These are phyloP conservation scores for Bilobella aurantiaca DNA, from an alignment of 1,140 invertebrate species.

Conservation along the genomic window DNA sequence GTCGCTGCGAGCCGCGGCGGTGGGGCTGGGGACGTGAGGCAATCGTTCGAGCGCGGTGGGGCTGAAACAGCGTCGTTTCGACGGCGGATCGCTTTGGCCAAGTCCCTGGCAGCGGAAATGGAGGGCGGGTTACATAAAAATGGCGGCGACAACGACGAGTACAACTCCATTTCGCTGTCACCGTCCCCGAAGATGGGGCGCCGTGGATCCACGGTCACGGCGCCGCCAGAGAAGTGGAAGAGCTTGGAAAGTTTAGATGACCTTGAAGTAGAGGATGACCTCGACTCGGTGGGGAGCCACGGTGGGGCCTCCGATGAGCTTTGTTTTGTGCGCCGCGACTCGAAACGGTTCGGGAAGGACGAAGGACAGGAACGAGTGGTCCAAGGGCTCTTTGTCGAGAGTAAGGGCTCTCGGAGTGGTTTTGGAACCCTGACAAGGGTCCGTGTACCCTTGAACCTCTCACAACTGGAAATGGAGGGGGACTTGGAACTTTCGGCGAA, in stretches of 20 bases:
- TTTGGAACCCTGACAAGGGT: constrained; percentile 29
- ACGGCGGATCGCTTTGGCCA: constrained; percentile 18
- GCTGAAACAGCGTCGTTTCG: constrained; percentile 17
- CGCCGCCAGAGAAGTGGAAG: constrained; percentile 5
- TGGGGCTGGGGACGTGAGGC: too few relatives aligned
- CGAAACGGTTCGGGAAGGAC: constrained; percentile 30
- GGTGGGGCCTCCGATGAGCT: constrained; percentile 12
- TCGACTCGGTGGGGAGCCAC: constrained; percentile 20
- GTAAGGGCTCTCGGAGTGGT: constrained; percentile 29
- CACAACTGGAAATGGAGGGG: constrained; percentile 18
- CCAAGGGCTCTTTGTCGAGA: constrained; percentile 35
- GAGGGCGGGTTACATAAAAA: constrained; percentile 7
- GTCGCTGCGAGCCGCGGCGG: neutral
- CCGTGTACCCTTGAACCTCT: constrained; percentile 25
- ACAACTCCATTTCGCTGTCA: constrained; percentile 4
- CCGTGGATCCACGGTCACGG: neutral
- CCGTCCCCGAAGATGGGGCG: neutral
- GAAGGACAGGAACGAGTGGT: constrained; percentile 24
- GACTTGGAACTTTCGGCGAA: neutral
- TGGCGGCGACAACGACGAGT: constrained; percentile 11
- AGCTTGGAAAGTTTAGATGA: constrained; percentile 30
- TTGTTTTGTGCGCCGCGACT: constrained; percentile 30
- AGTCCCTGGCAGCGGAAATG: neutral
- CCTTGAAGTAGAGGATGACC: constrained; percentile 28
- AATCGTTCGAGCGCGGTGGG: constrained; percentile 11